Evolutionary conservation across 2,797 vertebrate genomes (phyloP), one percentile per base, ranked within the genome.

Genomic region (Psittacula echo): DNA sequence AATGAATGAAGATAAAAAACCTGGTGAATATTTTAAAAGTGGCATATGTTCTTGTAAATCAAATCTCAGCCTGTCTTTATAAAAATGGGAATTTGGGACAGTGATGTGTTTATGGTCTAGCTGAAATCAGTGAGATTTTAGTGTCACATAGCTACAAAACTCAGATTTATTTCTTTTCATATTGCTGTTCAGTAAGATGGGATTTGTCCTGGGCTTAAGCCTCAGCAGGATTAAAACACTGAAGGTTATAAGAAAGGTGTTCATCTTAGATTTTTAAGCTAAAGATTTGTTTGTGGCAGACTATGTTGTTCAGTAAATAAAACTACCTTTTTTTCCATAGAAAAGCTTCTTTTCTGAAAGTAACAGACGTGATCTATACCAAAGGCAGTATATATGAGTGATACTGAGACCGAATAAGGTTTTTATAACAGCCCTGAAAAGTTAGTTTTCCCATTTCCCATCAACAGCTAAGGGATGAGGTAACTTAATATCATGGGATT

Each of bases 1-100:
- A 96, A 96, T 58, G 82, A 90, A 93, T 77, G 79, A 93, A 95
- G 86, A 92, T 74, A 41, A 76, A 87, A 93, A 92, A 50, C 34
- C 8, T 34, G 44, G 56, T 67, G 79, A 84, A 41, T 68, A 51
- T 84, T 87, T 61, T 7, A 6, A 83, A 90, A 84, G 51, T 27
- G 67, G 24, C 19, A 8, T 81, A 68, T 53, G 20, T 34, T 80
- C 95, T 91, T 85, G 11, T 62, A 92, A 85, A 89, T 73, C 79
- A 80, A 95, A 89, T 81, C 54, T 75, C 93, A 94, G 53, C 62
- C 24, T 58, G 13, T 41, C 71, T 91, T 76, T 54, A 34, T 7
- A 58, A 79, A 62, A 68, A 85, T 16, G 74, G 82, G 83, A 58
- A 34, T 82, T 94, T 84, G 39, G 47, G 90, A 45, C 66, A 80